Evolutionary conservation across 2,797 vertebrate species (phyloP).

Genomic region (Linurgus olivaceus): DNA sequence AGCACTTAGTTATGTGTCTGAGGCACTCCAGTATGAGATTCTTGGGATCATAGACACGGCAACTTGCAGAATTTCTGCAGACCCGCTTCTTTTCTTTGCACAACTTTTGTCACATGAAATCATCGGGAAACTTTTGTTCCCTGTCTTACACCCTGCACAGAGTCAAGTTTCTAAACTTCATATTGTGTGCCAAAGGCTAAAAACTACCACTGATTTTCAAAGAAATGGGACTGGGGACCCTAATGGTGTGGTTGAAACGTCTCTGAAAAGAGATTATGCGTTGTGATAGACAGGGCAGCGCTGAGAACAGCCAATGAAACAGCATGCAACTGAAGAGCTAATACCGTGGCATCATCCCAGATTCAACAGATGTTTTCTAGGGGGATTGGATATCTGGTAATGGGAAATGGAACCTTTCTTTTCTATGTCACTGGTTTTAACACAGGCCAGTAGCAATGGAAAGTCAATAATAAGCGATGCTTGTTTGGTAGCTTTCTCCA

Average conservation of each 20-base stretch:
- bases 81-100: not conserved
- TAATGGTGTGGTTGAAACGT: not conserved
- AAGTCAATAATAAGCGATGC: not conserved
- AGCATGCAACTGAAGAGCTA: constrained; percentile 46
- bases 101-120: constrained; percentile 30
- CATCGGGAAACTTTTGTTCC: not conserved
- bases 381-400: constrained; percentile 66
- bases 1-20: constrained; percentile 8
- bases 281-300: constrained; percentile 16
- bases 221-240: not conserved
- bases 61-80: constrained; percentile 37
- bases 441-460: constrained; percentile 22
- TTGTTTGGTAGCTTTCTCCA: constrained; percentile 2
- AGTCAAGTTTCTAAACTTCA: constrained; percentile 34
- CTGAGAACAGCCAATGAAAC: constrained; percentile 54
- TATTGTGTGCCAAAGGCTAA: not conserved
- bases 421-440: constrained; percentile 53
- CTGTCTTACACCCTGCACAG: constrained; percentile 2
- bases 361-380: constrained; percentile 68
- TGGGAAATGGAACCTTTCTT: constrained; percentile 62
- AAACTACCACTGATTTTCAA: constrained; percentile 38
- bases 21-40: constrained; percentile 6
- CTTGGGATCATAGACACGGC: constrained; percentile 41
- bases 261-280: constrained; percentile 24
- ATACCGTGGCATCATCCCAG: constrained; percentile 60